Percentiles rank a stretch among this genome's conserved stretches.
These are phyloP conservation scores for Montipora efflorescens DNA, from an alignment of 64 coral and sea anemone species.

Conservation along the genomic window DNA sequence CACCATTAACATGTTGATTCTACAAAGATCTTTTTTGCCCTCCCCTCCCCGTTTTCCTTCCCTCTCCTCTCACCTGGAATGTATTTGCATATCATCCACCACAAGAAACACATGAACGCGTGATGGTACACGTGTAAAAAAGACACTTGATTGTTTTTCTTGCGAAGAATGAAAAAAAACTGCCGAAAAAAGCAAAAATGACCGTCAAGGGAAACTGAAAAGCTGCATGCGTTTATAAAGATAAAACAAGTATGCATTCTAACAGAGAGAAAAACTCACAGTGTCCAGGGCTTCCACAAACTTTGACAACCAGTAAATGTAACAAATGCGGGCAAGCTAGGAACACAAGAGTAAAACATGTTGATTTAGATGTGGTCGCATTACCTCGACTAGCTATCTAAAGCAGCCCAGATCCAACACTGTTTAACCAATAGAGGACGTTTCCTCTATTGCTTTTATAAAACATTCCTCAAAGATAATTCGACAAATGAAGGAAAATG, in stretches of 20 bases:
- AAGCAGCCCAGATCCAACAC: not conserved
- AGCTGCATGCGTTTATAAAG: no score
- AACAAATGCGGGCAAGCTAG: conserved; percentile 86
- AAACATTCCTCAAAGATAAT: no score
- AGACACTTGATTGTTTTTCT: conserved; percentile 88
- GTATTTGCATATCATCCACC: conserved; percentile 97
- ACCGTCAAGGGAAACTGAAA: no score
- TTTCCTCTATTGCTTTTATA: no score
- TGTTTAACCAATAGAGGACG: no score
- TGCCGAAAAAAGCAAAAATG: conserved; percentile 9
- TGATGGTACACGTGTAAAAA: conserved; percentile 98
- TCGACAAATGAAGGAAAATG: no score
- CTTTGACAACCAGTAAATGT: conserved; percentile 91
- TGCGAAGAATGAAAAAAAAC: conserved; percentile 97
- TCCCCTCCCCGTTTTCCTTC: no score
- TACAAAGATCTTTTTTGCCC: no score
- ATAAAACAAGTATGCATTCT: no score
- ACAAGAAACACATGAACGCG: conserved; percentile 83
- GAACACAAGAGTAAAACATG: not conserved
- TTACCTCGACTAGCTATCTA: no score
- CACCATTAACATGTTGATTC: no score
- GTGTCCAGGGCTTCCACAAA: conserved; percentile 95
- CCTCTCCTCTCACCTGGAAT: conserved; percentile 67
- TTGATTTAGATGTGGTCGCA: not conserved
- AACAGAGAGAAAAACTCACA: conserved; percentile 54